Evolutionary conservation across 2,113 vertebrate genomes (phyloP).

Genomic region (Lycaon pictus): DNA sequence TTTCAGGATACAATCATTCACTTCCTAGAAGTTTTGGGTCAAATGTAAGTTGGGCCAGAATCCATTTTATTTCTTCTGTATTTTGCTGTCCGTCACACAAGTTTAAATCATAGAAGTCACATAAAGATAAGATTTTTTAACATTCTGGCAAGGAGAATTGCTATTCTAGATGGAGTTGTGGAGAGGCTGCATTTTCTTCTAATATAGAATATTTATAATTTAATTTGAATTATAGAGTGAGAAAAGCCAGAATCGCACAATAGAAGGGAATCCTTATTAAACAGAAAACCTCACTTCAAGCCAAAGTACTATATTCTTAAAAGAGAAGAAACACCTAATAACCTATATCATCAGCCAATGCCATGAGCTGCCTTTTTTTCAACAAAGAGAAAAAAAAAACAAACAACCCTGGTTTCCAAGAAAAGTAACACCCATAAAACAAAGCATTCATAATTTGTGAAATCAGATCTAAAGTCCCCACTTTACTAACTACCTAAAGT

Average conservation of each 20-base stretch:
- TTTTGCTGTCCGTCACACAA: neutral
- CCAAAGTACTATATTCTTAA: neutral
- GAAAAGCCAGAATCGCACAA: neutral
- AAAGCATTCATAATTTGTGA: conserved; percentile 8
- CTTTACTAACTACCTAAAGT: conserved; percentile 29
- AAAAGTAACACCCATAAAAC: conserved; percentile 48
- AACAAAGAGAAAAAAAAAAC: neutral
- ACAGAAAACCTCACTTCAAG: neutral
- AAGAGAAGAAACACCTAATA: neutral
- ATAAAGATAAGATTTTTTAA: neutral
- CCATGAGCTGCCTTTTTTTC: neutral
- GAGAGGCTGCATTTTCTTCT: neutral
- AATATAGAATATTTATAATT: neutral
- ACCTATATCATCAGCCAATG: neutral
- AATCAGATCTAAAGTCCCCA: conserved; percentile 46
- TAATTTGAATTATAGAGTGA: neutral
- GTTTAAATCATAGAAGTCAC: neutral
- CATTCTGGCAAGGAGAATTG: neutral
- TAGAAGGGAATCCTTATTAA: neutral
- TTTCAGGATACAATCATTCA: neutral
- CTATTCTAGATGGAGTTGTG: neutral
- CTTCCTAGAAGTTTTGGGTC: neutral
- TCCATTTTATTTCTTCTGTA: neutral
- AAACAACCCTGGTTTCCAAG: conserved; percentile 25
- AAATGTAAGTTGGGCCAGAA: neutral